Evolutionary conservation across 2,113 vertebrate species (phyloP), one percentile per base, ranked within the genome.

Genomic region (Oxygymnocypris stewartii): DNA sequence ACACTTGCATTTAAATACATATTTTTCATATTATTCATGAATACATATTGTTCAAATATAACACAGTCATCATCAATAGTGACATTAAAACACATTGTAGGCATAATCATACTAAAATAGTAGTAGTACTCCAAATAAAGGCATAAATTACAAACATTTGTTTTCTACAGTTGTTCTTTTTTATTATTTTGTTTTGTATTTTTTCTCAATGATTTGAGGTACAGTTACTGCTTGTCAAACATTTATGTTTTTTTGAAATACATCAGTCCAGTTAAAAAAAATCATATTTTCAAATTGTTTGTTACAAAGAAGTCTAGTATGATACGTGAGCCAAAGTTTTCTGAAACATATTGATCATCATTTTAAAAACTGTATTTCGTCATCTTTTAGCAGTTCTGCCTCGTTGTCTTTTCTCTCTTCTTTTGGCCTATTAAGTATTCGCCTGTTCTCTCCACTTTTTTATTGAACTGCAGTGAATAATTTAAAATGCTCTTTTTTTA

Each of bases 381-480:
- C 28, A 25, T 49, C 37, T 49, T 71, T 61, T 85, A 81, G 40
- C 44, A 35, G 25, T 83, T 83, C 25, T 83, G 40, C 65, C 76
- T 42, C 80, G 79, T 47, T 80, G 80, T 49, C 25, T 78, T 86
- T 87, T 44, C 10, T 31, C 28, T 54, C 6, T 75, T 31, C 8
- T 51, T 82, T 25, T 82, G 40, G 25, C 76, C 40, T 79, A 84
- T 59, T 80, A 44, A 63, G 31, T 71, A 31, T 44, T 73, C 6
- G 8, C 4, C 59, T 82, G 59, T 73, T 35, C 18, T 79, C 20
- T 73, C 25, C 44, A 75, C 54, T 28, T 76, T 74, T 71, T 63
- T 59, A 61, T 79, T 54, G 59, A 35, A 57, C 65, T n/a, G 54
- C 82, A 6, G 71, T 89, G 84, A 89, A 88, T 89, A 85, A 77